Evolutionary conservation across 2,797 vertebrate genomes (phyloP).

Genomic region (Cichlasoma orientale): DNA sequence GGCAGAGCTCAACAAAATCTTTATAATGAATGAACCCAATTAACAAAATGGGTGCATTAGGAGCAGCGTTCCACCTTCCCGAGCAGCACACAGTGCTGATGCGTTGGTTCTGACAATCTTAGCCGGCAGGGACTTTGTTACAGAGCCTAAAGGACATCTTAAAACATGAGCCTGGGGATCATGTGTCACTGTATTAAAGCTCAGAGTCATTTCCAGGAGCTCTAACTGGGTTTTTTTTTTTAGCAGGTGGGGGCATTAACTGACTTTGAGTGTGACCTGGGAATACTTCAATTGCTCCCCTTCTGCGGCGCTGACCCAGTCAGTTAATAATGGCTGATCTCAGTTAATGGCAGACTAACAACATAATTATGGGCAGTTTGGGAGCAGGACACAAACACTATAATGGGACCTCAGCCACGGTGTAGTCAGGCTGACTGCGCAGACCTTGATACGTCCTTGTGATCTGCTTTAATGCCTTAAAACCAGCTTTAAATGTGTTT

Average conservation of each 20-base stretch:
- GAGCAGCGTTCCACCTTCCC: slow-evolving; percentile 22
- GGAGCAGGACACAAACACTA: slow-evolving; percentile 25
- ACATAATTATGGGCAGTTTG: slow-evolving; percentile 55
- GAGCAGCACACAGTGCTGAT: slow-evolving; percentile 13
- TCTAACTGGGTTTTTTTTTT: fast-evolving
- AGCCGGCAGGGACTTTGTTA: background rate
- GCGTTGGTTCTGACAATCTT: slow-evolving; percentile 25
- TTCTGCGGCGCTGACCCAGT: slow-evolving; percentile 19
- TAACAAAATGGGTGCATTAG: slow-evolving; percentile 47
- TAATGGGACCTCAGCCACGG: slow-evolving; percentile 17
- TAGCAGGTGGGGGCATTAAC: background rate
- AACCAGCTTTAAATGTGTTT: background rate
- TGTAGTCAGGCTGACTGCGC: background rate
- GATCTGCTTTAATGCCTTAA: slow-evolving; percentile 26
- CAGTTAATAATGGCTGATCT: slow-evolving; percentile 36
- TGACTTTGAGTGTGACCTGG: slow-evolving; percentile 6
- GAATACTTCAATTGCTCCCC: slow-evolving; percentile 15
- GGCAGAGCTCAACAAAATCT: slow-evolving; percentile 44
- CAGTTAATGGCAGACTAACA: slow-evolving; percentile 45
- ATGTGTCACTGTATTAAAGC: slow-evolving; percentile 18
- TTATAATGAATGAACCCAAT: slow-evolving; percentile 37
- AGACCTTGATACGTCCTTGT: slow-evolving; percentile 21
- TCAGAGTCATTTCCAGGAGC: slow-evolving; percentile 22
- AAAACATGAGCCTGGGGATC: slow-evolving; percentile 10
- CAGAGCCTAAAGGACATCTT: slow-evolving; percentile 11